Conservation (phyloP, 2,113 vertebrate genomes). For the Danionella cerebrum region DNA sequence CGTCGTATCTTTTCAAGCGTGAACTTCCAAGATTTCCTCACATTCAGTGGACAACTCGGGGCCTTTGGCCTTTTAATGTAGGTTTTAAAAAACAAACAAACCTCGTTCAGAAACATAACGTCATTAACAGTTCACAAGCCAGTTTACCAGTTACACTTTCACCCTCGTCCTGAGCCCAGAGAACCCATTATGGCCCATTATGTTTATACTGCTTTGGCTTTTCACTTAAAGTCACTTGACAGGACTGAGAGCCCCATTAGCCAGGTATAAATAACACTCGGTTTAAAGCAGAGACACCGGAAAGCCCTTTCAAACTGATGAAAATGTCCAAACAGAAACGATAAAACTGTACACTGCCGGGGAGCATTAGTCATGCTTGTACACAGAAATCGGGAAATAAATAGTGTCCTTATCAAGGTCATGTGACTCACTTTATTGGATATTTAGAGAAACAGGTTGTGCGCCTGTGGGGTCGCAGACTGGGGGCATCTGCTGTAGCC, state of each 20-base stretch:
- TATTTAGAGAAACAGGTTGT: neutral
- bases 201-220: neutral
- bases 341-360: slow-evolving; percentile 24
- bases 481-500: slow-evolving; percentile 54
- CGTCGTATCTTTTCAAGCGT: too few species aligned
- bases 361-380: slow-evolving; percentile 36
- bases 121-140: neutral
- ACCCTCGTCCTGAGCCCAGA: neutral
- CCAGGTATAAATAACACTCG: neutral
- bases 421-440: slow-evolving; percentile 9
- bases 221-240: neutral
- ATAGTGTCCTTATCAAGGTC: slow-evolving; percentile 36
- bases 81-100: neutral
- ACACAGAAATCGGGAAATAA: slow-evolving; percentile 32
- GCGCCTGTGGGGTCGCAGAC: slow-evolving; percentile 9
- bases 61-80: neutral
- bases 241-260: neutral
- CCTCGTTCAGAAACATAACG: neutral
- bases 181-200: neutral
- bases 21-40: too few species aligned
- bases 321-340: slow-evolving; percentile 22
- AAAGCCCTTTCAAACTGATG: slow-evolving; percentile 24
- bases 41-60: too few species aligned
- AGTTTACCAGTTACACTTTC: neutral
- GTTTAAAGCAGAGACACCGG: slow-evolving; percentile 15